Conservation (phyloP, 2,797 vertebrate genomes). For the Anguilla pacifica region DNA sequence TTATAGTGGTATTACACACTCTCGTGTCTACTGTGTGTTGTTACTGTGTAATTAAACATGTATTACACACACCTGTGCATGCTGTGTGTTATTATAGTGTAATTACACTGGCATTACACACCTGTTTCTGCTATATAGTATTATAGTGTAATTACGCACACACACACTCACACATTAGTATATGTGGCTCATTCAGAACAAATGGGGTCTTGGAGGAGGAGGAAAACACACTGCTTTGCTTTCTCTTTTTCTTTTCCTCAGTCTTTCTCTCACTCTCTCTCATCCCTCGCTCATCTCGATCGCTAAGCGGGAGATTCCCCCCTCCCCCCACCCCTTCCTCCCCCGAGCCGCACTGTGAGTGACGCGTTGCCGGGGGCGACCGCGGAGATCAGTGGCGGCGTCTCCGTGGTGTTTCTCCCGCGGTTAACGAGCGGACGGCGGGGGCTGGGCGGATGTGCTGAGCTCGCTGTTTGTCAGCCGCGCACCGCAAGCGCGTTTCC, state of each 20-base stretch:
- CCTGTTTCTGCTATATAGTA: too few relatives aligned
- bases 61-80: too few relatives aligned
- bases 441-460: background rate
- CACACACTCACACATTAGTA: too few relatives aligned
- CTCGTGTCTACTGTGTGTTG: background rate
- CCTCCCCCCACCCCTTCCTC: background rate
- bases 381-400: background rate
- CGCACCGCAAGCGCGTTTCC: background rate
- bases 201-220: background rate
- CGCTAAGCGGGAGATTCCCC: background rate
- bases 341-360: background rate
- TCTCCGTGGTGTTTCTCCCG: background rate
- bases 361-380: background rate
- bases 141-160: too few relatives aligned
- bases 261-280: background rate
- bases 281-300: background rate
- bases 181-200: too few relatives aligned
- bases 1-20: background rate
- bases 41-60: background rate
- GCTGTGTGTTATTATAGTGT: background rate
- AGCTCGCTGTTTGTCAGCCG: background rate
- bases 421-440: background rate
- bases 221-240: background rate
- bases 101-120: too few relatives aligned
- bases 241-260: background rate